These are phyloP conservation scores for Acanthaster planci DNA, from an alignment of 35 echinoderm and acorn worm genomes.

Conservation along the genomic window DNA sequence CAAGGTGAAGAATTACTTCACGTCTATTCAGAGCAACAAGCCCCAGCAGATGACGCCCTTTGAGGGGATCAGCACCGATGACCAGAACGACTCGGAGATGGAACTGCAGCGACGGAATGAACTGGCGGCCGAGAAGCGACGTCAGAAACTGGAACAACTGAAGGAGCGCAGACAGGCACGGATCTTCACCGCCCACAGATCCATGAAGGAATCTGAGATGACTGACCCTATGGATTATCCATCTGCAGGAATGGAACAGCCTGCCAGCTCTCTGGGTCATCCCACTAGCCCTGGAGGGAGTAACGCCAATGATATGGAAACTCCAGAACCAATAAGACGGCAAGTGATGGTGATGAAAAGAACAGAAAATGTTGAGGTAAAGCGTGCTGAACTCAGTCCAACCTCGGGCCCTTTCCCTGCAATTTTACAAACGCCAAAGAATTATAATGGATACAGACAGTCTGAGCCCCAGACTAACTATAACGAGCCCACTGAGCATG, in stretches of 20 bases:
- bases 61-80: constrained; percentile 70
- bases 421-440: constrained; percentile 19
- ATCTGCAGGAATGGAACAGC: constrained; percentile 33
- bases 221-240: constrained; percentile 37
- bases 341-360: not conserved
- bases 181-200: constrained; percentile 61
- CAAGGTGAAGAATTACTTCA: constrained; percentile 83
- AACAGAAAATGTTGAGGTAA: not conserved
- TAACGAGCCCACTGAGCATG: constrained; percentile 27
- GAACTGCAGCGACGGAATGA: constrained; percentile 32
- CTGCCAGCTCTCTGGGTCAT: not conserved
- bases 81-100: constrained; percentile 52
- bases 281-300: constrained; percentile 11
- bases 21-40: constrained; percentile 46
- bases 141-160: constrained; percentile 49
- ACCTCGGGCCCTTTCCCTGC: not conserved
- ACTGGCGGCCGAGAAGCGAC: constrained; percentile 37
- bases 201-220: constrained; percentile 51
- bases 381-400: not conserved
- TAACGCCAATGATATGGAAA: not conserved
- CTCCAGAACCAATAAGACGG: not conserved
- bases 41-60: constrained; percentile 76
- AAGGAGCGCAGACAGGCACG: constrained; percentile 74
- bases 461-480: not conserved
- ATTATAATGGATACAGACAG: not conserved